Evolutionary conservation across 2,888 invertebrate species (phyloP).

Genomic region (Sthenelais limicola): DNA sequence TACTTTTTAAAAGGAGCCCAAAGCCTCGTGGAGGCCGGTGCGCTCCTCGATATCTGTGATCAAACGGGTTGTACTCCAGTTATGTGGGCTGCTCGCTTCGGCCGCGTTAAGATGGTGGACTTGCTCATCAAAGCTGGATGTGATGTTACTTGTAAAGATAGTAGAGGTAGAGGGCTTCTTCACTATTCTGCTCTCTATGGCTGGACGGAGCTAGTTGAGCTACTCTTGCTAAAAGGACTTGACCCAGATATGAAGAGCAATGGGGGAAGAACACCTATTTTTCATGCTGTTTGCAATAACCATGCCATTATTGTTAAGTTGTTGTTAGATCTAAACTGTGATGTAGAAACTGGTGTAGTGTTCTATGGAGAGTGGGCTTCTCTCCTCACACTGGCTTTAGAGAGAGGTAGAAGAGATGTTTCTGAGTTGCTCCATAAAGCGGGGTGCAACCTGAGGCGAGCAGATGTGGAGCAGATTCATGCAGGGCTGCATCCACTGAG

Average conservation of each 20-base stretch:
- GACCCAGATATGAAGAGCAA: background rate
- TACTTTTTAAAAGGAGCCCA: constrained; percentile 12
- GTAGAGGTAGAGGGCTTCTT: constrained; percentile 4
- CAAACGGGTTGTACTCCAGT: constrained; percentile 58
- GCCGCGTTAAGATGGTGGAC: constrained; percentile 48
- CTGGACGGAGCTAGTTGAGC: background rate
- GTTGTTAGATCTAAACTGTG: background rate
- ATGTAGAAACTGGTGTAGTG: background rate
- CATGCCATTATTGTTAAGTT: constrained; percentile 5
- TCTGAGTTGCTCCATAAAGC: constrained; percentile 12
- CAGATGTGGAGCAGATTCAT: background rate
- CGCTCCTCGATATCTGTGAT: constrained; percentile 53
- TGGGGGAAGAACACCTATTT: constrained; percentile 11
- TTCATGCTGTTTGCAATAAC: constrained; percentile 8
- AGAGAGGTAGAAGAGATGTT: background rate
- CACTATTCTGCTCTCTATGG: constrained; percentile 27
- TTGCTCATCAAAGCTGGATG: constrained; percentile 58
- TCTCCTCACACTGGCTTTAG: background rate
- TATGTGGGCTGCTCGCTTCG: constrained; percentile 54
- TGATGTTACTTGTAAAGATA: background rate
- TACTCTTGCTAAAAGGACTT: background rate
- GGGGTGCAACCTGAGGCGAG: background rate
- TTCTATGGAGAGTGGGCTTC: background rate
- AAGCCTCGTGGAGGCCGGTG: constrained; percentile 57
- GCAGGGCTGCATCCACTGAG: background rate